Evolutionary conservation across 1,140 invertebrate species (phyloP).

Genomic region (Brachionus asplanchnoidis): DNA sequence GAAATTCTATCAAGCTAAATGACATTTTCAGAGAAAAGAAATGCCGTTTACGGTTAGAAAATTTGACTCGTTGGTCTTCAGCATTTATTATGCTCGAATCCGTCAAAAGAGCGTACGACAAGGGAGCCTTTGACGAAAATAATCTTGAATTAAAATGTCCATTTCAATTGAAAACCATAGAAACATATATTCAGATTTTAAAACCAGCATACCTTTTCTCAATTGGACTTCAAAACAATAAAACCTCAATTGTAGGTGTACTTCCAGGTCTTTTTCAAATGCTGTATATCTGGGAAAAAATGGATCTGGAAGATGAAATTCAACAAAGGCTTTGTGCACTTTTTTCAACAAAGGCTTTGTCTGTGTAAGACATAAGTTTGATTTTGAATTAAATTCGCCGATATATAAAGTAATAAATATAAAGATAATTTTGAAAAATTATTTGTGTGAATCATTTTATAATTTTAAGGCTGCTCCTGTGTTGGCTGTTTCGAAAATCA

Average conservation of each 20-base stretch:
- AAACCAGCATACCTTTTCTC: not conserved
- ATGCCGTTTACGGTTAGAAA: not conserved
- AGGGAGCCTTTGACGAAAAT: not conserved
- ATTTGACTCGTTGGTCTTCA: slow-evolving; percentile 5
- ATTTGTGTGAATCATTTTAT: too few species aligned
- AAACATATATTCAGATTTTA: slow-evolving; percentile 9
- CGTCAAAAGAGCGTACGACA: not conserved
- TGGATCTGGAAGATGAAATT: not conserved
- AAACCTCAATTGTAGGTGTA: not conserved
- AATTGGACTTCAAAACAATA: not conserved
- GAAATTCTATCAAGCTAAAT: not conserved
- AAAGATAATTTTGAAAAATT: not conserved
- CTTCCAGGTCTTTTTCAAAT: not conserved
- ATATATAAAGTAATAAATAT: not conserved
- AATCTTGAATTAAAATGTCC: not conserved
- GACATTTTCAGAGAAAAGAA: not conserved
- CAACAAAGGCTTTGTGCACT: not conserved
- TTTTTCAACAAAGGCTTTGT: too few species aligned
- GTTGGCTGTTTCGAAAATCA: not conserved
- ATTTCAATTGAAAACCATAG: not conserved
- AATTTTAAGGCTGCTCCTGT: not conserved
- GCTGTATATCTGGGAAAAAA: not conserved
- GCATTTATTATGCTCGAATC: slow-evolving; percentile 10
- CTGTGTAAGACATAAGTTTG: not conserved
- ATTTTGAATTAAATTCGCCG: not conserved